Percentiles rank a stretch among this genome's conserved stretches.
Evolutionary conservation across 2,888 invertebrate species (phyloP).

Genomic region (Aporophyla nigra): DNA sequence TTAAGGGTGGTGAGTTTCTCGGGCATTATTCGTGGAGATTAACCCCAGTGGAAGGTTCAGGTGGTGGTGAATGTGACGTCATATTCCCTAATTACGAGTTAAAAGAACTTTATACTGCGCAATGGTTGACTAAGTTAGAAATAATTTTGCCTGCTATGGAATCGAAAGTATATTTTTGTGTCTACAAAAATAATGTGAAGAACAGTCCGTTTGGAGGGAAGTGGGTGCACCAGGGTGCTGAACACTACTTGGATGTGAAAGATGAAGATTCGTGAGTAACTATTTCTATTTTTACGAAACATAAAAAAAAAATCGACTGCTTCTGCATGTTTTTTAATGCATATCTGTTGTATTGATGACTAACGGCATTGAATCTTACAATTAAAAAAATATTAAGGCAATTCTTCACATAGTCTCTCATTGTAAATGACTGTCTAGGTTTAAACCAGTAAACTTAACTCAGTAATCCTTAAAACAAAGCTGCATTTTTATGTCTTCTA

Average conservation of each 20-base stretch:
- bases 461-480: not conserved
- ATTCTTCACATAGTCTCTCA: not conserved
- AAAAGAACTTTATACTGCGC: slow-evolving; percentile 79
- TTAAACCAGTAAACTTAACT: not conserved
- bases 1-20: slow-evolving; percentile 83
- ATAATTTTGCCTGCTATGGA: slow-evolving; percentile 75
- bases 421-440: not conserved
- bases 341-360: not conserved
- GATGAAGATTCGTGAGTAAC: slow-evolving; percentile 69
- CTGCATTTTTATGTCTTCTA: slow-evolving; percentile 8
- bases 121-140: slow-evolving; percentile 78
- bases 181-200: slow-evolving; percentile 74
- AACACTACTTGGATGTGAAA: slow-evolving; percentile 82
- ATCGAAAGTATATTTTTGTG: slow-evolving; percentile 83
- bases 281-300: not conserved
- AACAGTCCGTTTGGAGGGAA: slow-evolving; percentile 78
- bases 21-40: slow-evolving; percentile 87
- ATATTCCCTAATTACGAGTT: slow-evolving; percentile 84
- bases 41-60: slow-evolving; percentile 77
- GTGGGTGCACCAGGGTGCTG: slow-evolving; percentile 90
- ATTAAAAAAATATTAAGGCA: not conserved
- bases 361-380: not conserved
- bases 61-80: slow-evolving; percentile 81
- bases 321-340: slow-evolving; percentile 2
- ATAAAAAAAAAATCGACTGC: not conserved